Conservation (phyloP, 2,888 invertebrate genomes). For the Gandaritis pyraliata region DNA sequence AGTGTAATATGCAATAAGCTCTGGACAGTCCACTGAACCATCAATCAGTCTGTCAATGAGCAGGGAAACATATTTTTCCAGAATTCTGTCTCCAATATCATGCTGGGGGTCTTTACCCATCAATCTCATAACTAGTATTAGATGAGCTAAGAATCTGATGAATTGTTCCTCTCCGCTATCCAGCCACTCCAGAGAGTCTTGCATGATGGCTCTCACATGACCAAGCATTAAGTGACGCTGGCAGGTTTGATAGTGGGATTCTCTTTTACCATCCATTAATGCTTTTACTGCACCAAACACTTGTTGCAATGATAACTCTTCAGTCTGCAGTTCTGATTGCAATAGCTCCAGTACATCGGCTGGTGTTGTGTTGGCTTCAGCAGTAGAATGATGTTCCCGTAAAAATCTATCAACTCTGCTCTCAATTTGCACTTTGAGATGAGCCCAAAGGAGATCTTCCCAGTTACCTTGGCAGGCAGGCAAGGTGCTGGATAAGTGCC, state of each 20-base stretch:
- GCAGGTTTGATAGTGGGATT: conserved; percentile 89
- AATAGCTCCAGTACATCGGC: conserved; percentile 71
- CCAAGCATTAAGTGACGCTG: conserved; percentile 95
- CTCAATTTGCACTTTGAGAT: conserved; percentile 92
- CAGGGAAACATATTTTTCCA: conserved; percentile 89
- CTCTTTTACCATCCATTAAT: conserved; percentile 82
- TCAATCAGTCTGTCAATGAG: conserved; percentile 85
- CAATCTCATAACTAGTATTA: conserved; percentile 92
- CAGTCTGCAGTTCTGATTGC: conserved; percentile 66
- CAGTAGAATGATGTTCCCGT: conserved; percentile 76
- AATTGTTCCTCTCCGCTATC: conserved; percentile 83
- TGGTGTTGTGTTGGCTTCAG: conserved; percentile 73
- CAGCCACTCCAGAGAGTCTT: conserved; percentile 88
- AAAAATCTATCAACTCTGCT: conserved; percentile 89
- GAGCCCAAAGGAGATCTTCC: conserved; percentile 96
- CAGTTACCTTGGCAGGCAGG: conserved; percentile 90
- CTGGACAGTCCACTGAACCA: conserved; percentile 87
- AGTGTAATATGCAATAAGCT: conserved; percentile 93
- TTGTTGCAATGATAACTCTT: conserved; percentile 72
- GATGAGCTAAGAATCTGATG: conserved; percentile 92
- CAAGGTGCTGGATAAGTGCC: conserved; percentile 91
- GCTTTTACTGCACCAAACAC: conserved; percentile 76
- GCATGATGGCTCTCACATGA: conserved; percentile 89
- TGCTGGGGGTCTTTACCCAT: conserved; percentile 89
- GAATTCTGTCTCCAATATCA: conserved; percentile 89